These are phyloP conservation scores for Charadrius vociferus DNA, from an alignment of 2,113 vertebrate species.

Conservation along the genomic window DNA sequence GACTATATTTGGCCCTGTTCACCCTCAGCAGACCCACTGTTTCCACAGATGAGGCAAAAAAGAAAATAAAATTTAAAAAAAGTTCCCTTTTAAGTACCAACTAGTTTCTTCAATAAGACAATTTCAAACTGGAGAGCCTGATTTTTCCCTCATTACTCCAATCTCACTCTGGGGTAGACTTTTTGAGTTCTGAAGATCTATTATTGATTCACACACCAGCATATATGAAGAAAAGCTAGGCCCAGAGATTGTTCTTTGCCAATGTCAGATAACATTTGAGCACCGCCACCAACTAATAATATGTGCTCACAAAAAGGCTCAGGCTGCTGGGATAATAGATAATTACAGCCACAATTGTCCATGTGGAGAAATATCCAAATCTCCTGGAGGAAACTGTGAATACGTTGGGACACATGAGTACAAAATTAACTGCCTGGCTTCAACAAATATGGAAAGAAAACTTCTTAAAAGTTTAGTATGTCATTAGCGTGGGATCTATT, in stretches of 20 bases:
- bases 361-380: slow-evolving; percentile 49
- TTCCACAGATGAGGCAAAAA: not conserved
- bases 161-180: not conserved
- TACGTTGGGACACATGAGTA: not conserved
- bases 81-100: not conserved
- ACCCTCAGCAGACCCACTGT: not conserved
- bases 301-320: slow-evolving; percentile 20
- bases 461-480: slow-evolving; percentile 58
- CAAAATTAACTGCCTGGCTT: slow-evolving; percentile 42
- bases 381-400: slow-evolving; percentile 53
- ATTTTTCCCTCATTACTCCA: slow-evolving; percentile 50
- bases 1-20: not conserved
- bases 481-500: slow-evolving; percentile 45
- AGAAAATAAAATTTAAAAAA: not conserved
- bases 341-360: slow-evolving; percentile 54
- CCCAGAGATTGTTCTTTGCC: slow-evolving; percentile 44
- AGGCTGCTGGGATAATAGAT: slow-evolving; percentile 32
- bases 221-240: slow-evolving; percentile 40
- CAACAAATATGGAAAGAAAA: slow-evolving; percentile 64
- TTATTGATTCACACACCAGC: slow-evolving; percentile 22
- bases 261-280: slow-evolving; percentile 33
- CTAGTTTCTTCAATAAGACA: slow-evolving; percentile 18
- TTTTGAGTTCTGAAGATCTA: slow-evolving; percentile 44
- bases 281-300: slow-evolving; percentile 35
- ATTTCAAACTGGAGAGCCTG: not conserved